Conservation (phyloP, 2,113 vertebrate species). For the Melanerpes aurifrons region DNA sequence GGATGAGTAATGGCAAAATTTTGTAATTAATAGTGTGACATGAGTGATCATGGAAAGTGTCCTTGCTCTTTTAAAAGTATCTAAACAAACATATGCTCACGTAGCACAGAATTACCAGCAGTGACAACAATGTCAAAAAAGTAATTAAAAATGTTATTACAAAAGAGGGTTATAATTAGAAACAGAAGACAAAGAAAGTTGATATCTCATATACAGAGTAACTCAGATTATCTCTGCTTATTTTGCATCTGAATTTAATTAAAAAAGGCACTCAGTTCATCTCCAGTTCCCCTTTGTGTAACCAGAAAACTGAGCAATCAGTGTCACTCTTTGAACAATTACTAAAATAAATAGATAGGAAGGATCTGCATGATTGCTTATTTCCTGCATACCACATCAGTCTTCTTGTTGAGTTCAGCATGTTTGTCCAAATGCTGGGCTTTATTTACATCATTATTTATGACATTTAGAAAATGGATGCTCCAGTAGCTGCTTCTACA, state of each 20-base stretch:
- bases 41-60: neutral
- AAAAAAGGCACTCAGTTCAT: neutral
- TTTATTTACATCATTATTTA: neutral
- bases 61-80: neutral
- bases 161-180: neutral
- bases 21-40: neutral
- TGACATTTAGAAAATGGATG: neutral
- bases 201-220: neutral
- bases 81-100: neutral
- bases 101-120: neutral
- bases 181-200: neutral
- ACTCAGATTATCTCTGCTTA: neutral
- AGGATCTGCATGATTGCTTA: slow-evolving; percentile 26
- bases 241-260: neutral
- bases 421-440: neutral
- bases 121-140: neutral
- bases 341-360: slow-evolving; percentile 9
- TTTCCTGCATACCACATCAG: neutral
- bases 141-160: neutral
- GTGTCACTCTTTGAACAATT: slow-evolving; percentile 14
- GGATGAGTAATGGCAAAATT: neutral
- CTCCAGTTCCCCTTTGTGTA: neutral
- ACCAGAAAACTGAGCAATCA: slow-evolving; percentile 14
- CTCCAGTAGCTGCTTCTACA: neutral
- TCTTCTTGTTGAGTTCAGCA: slow-evolving; percentile 33